These are phyloP conservation scores for Drosophila prolongata DNA, from an alignment of 2,888 invertebrate species.

Conservation along the genomic window DNA sequence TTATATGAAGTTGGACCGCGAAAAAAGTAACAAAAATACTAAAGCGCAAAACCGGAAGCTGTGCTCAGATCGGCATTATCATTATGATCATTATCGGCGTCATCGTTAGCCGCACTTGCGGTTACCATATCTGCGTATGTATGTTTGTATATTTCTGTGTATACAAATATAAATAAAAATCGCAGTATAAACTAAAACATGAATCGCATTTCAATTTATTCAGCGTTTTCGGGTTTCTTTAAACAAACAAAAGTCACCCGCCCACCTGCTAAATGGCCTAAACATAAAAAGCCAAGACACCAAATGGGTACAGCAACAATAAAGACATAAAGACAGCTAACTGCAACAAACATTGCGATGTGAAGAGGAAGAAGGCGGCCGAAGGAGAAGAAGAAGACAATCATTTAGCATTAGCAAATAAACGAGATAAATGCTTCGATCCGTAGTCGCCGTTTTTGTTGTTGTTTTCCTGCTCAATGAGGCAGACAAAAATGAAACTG, in stretches of 20 bases:
- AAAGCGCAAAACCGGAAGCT: conserved; percentile 68
- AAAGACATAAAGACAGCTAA: conserved; percentile 20
- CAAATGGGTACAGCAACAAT: conserved; percentile 28
- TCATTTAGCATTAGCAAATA: conserved; percentile 70
- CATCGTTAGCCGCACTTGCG: conserved; percentile 64
- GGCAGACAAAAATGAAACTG: conserved; percentile 38
- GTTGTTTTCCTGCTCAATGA: conserved; percentile 44
- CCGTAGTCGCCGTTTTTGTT: conserved; percentile 28
- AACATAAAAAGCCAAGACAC: conserved; percentile 14
- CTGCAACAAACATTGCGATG: conserved; percentile 65
- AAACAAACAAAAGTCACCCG: conserved; percentile 58
- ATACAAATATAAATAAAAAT: conserved; percentile 9
- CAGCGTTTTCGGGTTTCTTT: conserved; percentile 48
- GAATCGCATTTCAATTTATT: conserved; percentile 28
- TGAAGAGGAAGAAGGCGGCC: conserved; percentile 12
- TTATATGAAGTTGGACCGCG: conserved; percentile 12
- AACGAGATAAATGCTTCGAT: conserved; percentile 68
- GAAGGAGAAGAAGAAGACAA: conserved; percentile 51
- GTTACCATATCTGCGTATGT: conserved; percentile 42
- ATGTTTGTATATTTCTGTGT: conserved; percentile 1
- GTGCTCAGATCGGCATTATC: conserved; percentile 47
- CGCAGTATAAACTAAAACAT: conserved; percentile 38
- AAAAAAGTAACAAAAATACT: conserved; percentile 28
- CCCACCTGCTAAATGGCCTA: conserved; percentile 28
- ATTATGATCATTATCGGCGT: conserved; percentile 41